A percentile compares a stretch with the other conserved stretches of the same genome.
Evolutionary conservation across 1,140 invertebrate species (phyloP).

Genomic region (Ceratina japonica): DNA sequence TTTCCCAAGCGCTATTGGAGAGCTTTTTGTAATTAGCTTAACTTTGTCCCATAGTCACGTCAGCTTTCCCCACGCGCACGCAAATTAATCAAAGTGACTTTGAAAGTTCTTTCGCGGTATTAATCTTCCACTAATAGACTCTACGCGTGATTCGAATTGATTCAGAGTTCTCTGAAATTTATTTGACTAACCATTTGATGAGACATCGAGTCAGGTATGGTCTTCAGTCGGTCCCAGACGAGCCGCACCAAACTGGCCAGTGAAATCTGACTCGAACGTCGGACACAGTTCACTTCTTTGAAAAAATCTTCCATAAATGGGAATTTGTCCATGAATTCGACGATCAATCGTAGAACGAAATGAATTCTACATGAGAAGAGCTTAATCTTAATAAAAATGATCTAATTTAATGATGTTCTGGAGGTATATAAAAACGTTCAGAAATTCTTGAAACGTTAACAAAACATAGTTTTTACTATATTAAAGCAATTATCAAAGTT

Average conservation of each 20-base stretch:
- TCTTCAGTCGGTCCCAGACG: slow-evolving; percentile 50
- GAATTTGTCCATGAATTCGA: slow-evolving; percentile 59
- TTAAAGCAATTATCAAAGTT: too few species aligned
- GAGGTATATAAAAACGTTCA: too few species aligned
- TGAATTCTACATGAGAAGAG: slow-evolving; percentile 51
- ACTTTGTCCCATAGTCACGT: slow-evolving; percentile 17
- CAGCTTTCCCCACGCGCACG: not conserved
- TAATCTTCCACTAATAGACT: slow-evolving; percentile 27
- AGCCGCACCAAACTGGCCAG: slow-evolving; percentile 44
- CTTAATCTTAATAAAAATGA: not conserved
- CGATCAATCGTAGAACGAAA: slow-evolving; percentile 51
- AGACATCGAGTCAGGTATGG: slow-evolving; percentile 43
- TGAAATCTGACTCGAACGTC: slow-evolving; percentile 43
- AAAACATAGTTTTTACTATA: too few species aligned
- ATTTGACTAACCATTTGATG: slow-evolving; percentile 37
- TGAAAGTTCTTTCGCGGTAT: slow-evolving; percentile 30
- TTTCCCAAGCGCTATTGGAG: slow-evolving; percentile 9
- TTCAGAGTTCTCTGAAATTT: not conserved
- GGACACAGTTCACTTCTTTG: slow-evolving; percentile 5
- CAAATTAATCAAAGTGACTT: slow-evolving; percentile 12
- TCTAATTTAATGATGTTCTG: too few species aligned
- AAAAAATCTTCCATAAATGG: slow-evolving; percentile 42
- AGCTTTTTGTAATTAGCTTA: slow-evolving; percentile 29
- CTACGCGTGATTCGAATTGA: not conserved
- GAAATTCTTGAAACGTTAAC: too few species aligned